Percentiles rank a stretch among this genome's conserved stretches.
Conservation (phyloP, 2,113 vertebrate genomes). For the Nyctibius bracteatus region DNA sequence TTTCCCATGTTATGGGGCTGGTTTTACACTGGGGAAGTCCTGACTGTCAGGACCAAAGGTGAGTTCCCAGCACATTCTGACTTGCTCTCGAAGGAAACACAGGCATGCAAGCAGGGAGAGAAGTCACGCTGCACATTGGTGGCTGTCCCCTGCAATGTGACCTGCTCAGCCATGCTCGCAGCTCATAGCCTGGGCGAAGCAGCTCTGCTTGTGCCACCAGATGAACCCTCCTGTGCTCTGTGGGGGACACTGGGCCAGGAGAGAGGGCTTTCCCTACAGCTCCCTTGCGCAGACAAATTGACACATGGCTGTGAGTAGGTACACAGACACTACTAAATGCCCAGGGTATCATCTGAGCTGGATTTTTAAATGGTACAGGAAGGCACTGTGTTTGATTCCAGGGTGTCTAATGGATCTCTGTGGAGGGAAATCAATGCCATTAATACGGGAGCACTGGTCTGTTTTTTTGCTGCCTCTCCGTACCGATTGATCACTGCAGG, state of each 20-base stretch:
- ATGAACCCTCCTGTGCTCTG: background rate
- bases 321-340: background rate
- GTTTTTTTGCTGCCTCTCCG: background rate
- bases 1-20: background rate
- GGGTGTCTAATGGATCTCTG: background rate
- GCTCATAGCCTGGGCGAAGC: background rate
- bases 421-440: background rate
- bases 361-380: background rate
- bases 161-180: background rate
- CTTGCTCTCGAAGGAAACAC: background rate
- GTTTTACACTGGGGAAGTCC: background rate
- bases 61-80: background rate
- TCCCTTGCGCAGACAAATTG: background rate
- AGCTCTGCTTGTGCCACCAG: background rate
- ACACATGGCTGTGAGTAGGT: background rate
- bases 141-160: background rate
- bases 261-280: background rate
- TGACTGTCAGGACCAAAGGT: background rate
- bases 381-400: background rate
- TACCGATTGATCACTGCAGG: background rate
- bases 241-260: accelerated
- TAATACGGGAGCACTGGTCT: background rate
- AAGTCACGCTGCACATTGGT: accelerated
- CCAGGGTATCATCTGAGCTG: background rate
- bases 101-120: background rate